A percentile compares a stretch with the other conserved stretches of the same genome.
These are phyloP conservation scores for Botrylloides violaceus DNA, from an alignment of 23 tunicate genomes.

Conservation along the genomic window DNA sequence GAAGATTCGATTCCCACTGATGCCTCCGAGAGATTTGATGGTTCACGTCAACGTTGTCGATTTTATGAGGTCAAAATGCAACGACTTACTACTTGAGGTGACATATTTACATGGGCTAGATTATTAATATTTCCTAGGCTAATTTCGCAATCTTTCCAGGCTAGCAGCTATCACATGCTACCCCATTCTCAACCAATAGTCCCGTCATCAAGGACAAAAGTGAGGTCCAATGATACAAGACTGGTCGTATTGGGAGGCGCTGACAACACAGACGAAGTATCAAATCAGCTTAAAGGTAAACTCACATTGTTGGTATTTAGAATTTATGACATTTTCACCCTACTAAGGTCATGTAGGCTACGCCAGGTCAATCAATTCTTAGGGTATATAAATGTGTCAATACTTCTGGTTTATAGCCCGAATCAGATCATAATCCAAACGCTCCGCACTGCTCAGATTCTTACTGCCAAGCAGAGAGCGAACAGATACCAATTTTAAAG, in stretches of 20 bases:
- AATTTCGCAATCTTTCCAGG: conserved; percentile 38
- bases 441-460: too few species aligned
- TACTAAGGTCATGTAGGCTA: too few species aligned
- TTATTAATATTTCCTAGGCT: neutral
- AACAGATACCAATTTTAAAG: too few species aligned
- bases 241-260: conserved; percentile 97
- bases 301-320: too few species aligned
- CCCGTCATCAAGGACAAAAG: conserved; percentile 80
- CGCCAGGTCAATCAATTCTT: too few species aligned
- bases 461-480: too few species aligned
- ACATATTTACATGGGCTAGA: neutral
- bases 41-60: conserved; percentile 99
- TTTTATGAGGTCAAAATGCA: conserved; percentile 96
- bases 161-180: conserved; percentile 96
- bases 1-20: conserved; percentile 89
- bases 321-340: too few species aligned
- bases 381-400: too few species aligned
- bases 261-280: conserved; percentile 97
- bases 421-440: too few species aligned
- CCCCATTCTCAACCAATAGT: conserved; percentile 98
- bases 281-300: conserved; percentile 98
- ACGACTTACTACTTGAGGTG: conserved; percentile 90
- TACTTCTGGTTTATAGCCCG: too few species aligned
- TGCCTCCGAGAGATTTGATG: conserved; percentile 99
- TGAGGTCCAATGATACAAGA: conserved; percentile 83